Conservation (phyloP, 2,797 vertebrate genomes). For the Crossoptilon crossoptilon region DNA sequence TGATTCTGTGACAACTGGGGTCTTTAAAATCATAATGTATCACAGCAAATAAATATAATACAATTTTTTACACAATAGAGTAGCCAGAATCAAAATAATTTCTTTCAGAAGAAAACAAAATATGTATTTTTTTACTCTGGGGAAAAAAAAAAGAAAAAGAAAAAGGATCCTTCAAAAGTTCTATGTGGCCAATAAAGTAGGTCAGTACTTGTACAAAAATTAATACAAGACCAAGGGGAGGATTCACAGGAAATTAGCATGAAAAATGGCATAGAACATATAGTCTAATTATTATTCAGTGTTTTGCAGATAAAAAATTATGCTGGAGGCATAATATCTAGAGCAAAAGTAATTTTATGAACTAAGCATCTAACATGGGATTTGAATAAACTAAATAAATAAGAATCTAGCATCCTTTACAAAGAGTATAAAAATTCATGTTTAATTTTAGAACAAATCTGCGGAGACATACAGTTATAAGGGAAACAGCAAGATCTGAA, state of each 20-base stretch:
- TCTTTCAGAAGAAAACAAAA: neutral
- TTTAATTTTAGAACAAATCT: neutral
- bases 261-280: neutral
- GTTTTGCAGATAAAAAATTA: neutral
- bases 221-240: neutral
- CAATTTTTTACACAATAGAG: neutral
- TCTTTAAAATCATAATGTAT: neutral
- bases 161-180: neutral
- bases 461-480: rapidly evolving
- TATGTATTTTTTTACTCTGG: too few relatives aligned
- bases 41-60: neutral
- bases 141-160: too few relatives aligned
- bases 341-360: neutral
- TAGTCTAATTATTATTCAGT: neutral
- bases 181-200: neutral
- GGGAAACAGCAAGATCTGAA: neutral
- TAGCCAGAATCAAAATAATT: neutral
- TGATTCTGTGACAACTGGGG: neutral
- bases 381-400: neutral
- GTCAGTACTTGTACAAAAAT: neutral
- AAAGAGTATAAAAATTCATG: neutral
- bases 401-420: neutral
- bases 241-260: neutral
- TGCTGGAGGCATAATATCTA: neutral
- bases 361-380: neutral